Percentiles rank a stretch among this genome's conserved stretches.
phyloP scores from a whole-genome alignment of 2,797 vertebrate species.

The Percopsis omiscomaycus region DNA sequence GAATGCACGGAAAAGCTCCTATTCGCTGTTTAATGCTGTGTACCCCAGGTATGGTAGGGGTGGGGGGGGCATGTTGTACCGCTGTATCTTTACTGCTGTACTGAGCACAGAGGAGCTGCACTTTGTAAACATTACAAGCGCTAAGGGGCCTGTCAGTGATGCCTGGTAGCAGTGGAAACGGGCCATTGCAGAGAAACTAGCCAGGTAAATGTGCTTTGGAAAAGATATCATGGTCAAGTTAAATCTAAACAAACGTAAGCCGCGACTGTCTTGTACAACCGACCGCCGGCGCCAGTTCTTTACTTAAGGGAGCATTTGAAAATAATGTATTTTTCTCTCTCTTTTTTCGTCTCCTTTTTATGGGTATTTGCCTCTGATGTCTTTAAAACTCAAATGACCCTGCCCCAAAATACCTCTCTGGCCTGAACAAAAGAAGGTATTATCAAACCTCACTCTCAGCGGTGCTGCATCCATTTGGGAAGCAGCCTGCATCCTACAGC shows the following conservation, averaged over 20 bases:
- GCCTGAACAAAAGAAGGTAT: slow-evolving; percentile 69
- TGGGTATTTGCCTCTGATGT: slow-evolving; percentile 54
- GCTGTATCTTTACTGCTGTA: slow-evolving; percentile 43
- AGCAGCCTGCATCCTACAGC: slow-evolving; percentile 78
- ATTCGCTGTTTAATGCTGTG: slow-evolving; percentile 48
- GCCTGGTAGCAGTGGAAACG: slow-evolving; percentile 36
- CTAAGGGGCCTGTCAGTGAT: slow-evolving; percentile 34
- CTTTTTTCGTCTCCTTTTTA: slow-evolving; percentile 28
- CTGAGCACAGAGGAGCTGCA: slow-evolving; percentile 46
- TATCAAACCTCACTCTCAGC: slow-evolving; percentile 72
- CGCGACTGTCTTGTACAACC: slow-evolving; percentile 33
- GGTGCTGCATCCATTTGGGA: slow-evolving; percentile 75
- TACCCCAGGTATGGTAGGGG: slow-evolving; percentile 62
- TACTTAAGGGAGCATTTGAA: slow-evolving; percentile 37
- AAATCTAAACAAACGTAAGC: slow-evolving; percentile 28
- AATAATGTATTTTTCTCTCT: slow-evolving; percentile 21
- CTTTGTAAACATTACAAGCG: slow-evolving; percentile 56
- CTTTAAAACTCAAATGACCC: slow-evolving; percentile 65
- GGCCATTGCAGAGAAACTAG: slow-evolving; percentile 45
- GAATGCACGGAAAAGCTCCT: slow-evolving; percentile 46
- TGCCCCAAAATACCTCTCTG: slow-evolving; percentile 39
- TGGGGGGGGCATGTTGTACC: slow-evolving; percentile 51
- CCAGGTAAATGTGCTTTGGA: slow-evolving; percentile 27
- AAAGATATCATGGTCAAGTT: slow-evolving; percentile 33
- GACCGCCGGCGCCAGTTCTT: slow-evolving; percentile 17